These are phyloP conservation scores for Petroica traversi DNA, from an alignment of 2,113 vertebrate genomes.

Conservation along the genomic window DNA sequence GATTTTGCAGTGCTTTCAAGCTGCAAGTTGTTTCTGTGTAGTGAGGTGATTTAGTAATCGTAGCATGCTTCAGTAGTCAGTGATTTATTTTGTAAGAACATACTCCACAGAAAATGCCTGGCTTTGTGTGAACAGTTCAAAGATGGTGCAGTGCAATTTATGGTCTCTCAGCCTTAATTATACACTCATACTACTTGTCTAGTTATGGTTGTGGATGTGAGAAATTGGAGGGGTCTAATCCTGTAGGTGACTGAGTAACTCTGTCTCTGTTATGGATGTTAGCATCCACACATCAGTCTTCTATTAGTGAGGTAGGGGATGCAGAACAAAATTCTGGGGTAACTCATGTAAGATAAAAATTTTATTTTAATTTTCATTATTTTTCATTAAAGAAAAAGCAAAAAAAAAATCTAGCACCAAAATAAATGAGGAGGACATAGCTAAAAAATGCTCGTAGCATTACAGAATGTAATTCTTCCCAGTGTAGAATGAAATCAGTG, in stretches of 20 bases:
- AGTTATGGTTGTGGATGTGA: not conserved
- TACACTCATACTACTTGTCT: not conserved
- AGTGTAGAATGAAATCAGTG: not conserved
- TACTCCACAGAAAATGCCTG: not conserved
- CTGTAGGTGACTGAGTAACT: not conserved
- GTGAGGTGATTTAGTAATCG: not conserved
- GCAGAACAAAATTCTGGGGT: not conserved
- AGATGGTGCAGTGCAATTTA: not conserved
- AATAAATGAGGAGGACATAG: not conserved
- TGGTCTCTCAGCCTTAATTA: not conserved
- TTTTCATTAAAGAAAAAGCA: not conserved
- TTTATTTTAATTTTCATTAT: not conserved
- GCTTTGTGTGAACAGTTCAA: not conserved
- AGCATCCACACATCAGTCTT: not conserved
- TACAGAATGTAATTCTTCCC: not conserved
- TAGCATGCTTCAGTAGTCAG: not conserved
- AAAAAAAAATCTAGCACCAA: not conserved
- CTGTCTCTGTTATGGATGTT: not conserved
- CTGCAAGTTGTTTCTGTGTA: not conserved
- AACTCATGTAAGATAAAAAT: not conserved
- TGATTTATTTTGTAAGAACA: not conserved
- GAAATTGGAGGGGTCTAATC: not conserved
- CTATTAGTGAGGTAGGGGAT: not conserved
- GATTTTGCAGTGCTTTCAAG: not conserved
- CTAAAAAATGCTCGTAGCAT: fast-evolving